Evolutionary conservation across 2,113 vertebrate species (phyloP).

Genomic region (Gracilinanus agilis): DNA sequence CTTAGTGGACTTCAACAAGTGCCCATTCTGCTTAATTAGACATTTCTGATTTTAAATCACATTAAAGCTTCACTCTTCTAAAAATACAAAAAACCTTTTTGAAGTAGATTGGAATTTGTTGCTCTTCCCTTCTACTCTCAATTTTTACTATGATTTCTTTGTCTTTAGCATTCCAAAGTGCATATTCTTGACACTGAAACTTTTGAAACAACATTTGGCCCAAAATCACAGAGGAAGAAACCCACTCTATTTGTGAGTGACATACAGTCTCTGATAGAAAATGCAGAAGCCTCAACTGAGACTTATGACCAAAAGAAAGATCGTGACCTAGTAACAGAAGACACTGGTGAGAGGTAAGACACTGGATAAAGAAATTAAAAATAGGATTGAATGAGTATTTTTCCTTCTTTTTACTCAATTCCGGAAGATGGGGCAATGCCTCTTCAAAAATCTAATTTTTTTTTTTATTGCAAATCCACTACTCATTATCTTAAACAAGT

Average conservation of each 20-base stretch:
- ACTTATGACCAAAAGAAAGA: constrained; percentile 91
- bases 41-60: constrained; percentile 20
- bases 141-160: constrained; percentile 46
- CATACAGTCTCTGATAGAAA: constrained; percentile 91
- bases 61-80: not conserved
- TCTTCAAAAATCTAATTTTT: not conserved
- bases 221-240: constrained; percentile 95
- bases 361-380: not conserved
- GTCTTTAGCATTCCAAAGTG: constrained; percentile 92
- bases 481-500: not conserved
- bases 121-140: constrained; percentile 10
- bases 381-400: not conserved
- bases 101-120: not conserved
- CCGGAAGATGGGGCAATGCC: not conserved
- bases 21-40: constrained; percentile 36
- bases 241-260: constrained; percentile 91
- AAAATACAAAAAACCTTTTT: not conserved
- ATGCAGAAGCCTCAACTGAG: constrained; percentile 87
- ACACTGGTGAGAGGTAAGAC: constrained; percentile 93
- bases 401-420: not conserved
- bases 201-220: constrained; percentile 96
- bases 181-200: constrained; percentile 98
- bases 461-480: not conserved
- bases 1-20: constrained; percentile 60
- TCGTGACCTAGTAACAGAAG: constrained; percentile 91